A percentile compares a stretch with the other conserved stretches of the same genome.
phyloP scores from a whole-genome alignment of 2,797 vertebrate species.

The Chlorospingus semifuscus region DNA sequence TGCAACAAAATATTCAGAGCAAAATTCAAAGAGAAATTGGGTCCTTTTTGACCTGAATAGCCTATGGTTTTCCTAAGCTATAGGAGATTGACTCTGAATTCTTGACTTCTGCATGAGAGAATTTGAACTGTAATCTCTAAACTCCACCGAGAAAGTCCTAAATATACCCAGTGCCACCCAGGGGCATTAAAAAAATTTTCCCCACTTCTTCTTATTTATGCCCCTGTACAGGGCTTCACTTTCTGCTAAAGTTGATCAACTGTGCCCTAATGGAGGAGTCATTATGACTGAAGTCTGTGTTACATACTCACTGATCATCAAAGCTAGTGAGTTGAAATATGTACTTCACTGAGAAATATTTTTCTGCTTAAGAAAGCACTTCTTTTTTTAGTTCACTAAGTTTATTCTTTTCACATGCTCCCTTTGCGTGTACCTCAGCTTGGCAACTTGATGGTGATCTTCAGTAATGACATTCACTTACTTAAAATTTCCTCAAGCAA shows the following conservation, averaged over 20 bases:
- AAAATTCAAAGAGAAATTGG: neutral
- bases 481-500: conserved; percentile 10
- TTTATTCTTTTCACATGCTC: neutral
- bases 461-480: neutral
- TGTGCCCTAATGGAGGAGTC: neutral
- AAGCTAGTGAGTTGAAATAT: neutral
- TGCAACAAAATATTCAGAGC: neutral
- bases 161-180: neutral
- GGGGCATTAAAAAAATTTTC: neutral
- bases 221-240: neutral
- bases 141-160: neutral
- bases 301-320: neutral
- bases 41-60: neutral
- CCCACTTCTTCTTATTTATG: neutral
- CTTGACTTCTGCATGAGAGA: neutral
- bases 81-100: neutral
- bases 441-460: neutral
- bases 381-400: neutral
- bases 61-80: neutral
- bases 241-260: neutral
- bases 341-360: neutral
- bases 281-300: neutral
- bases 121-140: neutral
- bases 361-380: neutral
- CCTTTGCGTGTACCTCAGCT: neutral